phyloP scores from a whole-genome alignment of 2,113 vertebrate genomes.

The rabbit (Oryctolagus cuniculus) region DNA sequence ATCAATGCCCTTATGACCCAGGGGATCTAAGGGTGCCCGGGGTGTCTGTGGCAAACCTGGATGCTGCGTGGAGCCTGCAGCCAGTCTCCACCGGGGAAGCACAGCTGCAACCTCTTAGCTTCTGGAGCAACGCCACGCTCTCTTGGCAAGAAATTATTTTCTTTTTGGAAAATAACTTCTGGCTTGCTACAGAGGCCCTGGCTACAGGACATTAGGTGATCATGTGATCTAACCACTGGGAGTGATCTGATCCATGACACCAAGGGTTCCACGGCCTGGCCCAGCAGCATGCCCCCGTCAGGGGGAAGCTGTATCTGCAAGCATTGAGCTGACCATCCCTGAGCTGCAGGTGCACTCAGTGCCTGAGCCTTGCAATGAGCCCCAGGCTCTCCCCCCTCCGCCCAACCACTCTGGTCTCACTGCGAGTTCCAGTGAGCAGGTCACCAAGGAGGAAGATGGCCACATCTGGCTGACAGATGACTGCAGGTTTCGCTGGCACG shows the following conservation, averaged over 20 bases:
- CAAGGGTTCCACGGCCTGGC: not conserved
- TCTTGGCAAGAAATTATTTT: not conserved
- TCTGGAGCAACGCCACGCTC: slow-evolving; percentile 43
- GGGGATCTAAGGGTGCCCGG: not conserved
- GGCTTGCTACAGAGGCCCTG: not conserved
- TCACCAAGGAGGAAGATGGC: not conserved
- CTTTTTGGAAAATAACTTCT: slow-evolving; percentile 45
- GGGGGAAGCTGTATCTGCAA: not conserved
- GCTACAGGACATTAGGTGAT: not conserved
- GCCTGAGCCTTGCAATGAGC: accelerated
- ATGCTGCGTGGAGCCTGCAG: not conserved
- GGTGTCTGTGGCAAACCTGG: not conserved
- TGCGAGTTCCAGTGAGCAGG: not conserved
- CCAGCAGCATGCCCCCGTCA: not conserved
- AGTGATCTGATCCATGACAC: not conserved
- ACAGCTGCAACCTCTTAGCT: slow-evolving; percentile 28
- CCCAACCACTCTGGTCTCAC: accelerated
- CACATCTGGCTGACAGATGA: not conserved
- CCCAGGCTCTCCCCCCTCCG: not conserved
- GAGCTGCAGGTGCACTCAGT: no score
- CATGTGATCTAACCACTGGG: not conserved
- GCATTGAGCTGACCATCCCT: accelerated
- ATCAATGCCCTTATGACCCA: not conserved
- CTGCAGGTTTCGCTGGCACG: not conserved
- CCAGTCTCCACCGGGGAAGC: not conserved